Evolutionary conservation across 2,888 invertebrate species (phyloP).

Genomic region (Neocrepidodera transversa): DNA sequence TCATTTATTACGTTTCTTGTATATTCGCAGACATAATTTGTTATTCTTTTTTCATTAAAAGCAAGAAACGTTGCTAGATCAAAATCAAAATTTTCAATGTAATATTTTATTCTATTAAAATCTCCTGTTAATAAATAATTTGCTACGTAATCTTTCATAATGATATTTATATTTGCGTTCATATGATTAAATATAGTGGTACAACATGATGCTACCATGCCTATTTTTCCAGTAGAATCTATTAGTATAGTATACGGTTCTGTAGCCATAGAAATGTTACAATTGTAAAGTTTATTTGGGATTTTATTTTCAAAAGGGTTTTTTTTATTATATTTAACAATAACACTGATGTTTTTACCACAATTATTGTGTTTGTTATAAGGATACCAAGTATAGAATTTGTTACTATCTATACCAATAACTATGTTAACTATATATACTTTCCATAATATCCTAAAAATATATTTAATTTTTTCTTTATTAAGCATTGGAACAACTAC

Average conservation of each 20-base stretch:
- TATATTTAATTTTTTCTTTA: background rate
- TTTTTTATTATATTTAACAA: background rate
- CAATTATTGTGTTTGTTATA: background rate
- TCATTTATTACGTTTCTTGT: background rate
- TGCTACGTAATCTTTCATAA: background rate
- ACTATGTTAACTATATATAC: background rate
- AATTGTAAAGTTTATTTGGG: background rate
- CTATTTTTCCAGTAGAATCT: background rate
- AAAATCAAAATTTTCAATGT: background rate
- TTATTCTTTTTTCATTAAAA: background rate
- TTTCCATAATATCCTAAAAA: background rate
- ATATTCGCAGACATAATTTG: background rate
- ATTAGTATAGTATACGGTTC: background rate
- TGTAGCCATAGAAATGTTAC: background rate
- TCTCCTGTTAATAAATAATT: background rate
- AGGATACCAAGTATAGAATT: background rate
- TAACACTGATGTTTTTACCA: background rate
- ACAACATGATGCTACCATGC: background rate
- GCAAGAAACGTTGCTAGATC: background rate
- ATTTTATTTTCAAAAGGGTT: background rate
- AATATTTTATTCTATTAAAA: background rate
- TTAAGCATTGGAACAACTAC: no score
- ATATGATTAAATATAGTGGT: background rate
- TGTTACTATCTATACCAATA: background rate
- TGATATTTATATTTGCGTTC: background rate